These are phyloP conservation scores for Corythoichthys haematopterus DNA, from an alignment of 2,113 vertebrate genomes.

Conservation along the genomic window DNA sequence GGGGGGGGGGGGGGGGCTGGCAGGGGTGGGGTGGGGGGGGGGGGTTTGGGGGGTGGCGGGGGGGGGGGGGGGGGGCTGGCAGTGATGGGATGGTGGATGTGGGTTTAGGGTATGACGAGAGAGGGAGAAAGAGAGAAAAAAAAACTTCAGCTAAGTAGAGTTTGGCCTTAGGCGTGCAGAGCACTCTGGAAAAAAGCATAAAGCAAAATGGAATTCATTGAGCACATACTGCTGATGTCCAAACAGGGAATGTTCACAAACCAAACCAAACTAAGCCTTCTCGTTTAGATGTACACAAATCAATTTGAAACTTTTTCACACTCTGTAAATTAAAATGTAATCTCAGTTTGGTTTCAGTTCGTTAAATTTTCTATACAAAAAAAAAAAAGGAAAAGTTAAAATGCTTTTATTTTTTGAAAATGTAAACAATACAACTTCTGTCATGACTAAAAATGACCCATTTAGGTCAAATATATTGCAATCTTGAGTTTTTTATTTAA, in stretches of 20 bases:
- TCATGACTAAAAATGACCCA: too few species aligned
- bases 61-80: background rate
- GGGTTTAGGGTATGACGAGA: background rate
- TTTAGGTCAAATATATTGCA: too few species aligned
- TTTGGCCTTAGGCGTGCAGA: slow-evolving; percentile 4
- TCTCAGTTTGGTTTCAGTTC: too few species aligned
- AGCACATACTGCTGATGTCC: slow-evolving; percentile 13
- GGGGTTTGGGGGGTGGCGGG: too few species aligned
- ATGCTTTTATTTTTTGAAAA: too few species aligned
- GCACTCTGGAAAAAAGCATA: slow-evolving; percentile 6
- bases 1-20: background rate
- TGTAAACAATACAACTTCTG: too few species aligned
- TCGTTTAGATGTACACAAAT: slow-evolving; percentile 1
- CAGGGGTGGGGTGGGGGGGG: slow-evolving; percentile 43
- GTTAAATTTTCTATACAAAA: too few species aligned
- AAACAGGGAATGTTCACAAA: background rate
- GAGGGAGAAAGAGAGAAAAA: background rate
- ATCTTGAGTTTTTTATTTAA: too few species aligned
- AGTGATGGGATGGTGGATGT: slow-evolving; percentile 47
- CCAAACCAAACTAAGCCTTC: background rate
- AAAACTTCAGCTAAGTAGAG: slow-evolving; percentile 31
- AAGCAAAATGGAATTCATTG: slow-evolving; percentile 9
- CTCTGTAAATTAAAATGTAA: background rate
- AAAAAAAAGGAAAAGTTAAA: too few species aligned
- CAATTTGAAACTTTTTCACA: slow-evolving; percentile 3